phyloP scores from a whole-genome alignment of 2,797 vertebrate species.

The Lagorchestes hirsutus region DNA sequence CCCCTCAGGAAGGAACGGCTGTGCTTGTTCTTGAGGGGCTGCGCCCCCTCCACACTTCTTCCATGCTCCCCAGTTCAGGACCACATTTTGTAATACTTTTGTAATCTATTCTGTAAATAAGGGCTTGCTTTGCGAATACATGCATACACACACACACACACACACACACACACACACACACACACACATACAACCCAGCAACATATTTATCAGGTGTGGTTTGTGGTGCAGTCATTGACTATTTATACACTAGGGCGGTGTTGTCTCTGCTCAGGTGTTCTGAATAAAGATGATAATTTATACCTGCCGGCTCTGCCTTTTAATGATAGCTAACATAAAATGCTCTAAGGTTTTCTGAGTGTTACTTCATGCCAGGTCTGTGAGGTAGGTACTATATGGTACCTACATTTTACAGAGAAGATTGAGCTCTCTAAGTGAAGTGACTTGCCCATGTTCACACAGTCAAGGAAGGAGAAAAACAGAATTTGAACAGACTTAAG shows the following conservation, averaged over 20 bases:
- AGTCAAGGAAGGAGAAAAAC: conserved; percentile 18
- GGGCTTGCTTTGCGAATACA: conserved; percentile 91
- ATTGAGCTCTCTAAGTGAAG: background rate
- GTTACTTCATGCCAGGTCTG: background rate
- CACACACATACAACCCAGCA: conserved; percentile 52
- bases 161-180: background rate
- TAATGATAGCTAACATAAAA: background rate
- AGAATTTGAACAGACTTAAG: conserved; percentile 13
- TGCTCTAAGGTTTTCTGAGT: background rate
- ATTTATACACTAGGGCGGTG: conserved; percentile 86
- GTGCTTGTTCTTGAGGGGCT: background rate
- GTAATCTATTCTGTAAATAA: conserved; percentile 97
- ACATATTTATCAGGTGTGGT: conserved; percentile 95
- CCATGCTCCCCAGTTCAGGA: conserved; percentile 86
- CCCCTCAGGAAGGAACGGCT: conserved; percentile 1
- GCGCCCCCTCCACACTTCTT: background rate
- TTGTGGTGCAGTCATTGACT: conserved; percentile 91
- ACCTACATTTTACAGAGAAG: conserved; percentile 11
- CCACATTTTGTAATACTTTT: conserved; percentile 91
- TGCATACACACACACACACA: conserved; percentile 37
- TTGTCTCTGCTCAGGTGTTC: conserved; percentile 83
- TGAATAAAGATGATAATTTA: conserved; percentile 91
- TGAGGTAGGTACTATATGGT: background rate
- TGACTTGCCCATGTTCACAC: background rate
- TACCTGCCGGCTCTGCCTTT: conserved; percentile 78